These are phyloP conservation scores for Fregata magnificens DNA, from an alignment of 2,113 vertebrate species.

Conservation along the genomic window DNA sequence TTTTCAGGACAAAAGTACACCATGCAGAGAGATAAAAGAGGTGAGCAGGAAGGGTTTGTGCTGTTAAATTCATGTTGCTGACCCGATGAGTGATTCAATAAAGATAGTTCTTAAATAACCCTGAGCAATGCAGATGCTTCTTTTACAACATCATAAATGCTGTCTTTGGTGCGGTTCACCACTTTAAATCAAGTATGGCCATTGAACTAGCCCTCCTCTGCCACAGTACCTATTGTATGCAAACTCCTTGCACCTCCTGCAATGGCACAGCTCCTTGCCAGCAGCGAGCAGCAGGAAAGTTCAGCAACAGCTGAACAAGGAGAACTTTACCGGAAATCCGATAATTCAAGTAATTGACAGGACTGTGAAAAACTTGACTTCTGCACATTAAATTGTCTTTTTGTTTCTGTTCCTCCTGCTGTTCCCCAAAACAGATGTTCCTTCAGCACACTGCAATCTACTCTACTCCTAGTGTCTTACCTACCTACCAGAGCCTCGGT, in stretches of 20 bases:
- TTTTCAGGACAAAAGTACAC: not conserved
- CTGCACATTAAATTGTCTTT: not conserved
- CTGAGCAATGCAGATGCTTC: not conserved
- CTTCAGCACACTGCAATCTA: not conserved
- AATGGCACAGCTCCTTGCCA: not conserved
- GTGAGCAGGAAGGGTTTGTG: not conserved
- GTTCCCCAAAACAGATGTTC: not conserved
- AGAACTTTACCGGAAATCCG: not conserved
- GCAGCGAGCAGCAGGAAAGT: not conserved
- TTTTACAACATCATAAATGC: not conserved
- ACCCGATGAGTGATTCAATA: not conserved
- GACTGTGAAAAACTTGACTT: not conserved
- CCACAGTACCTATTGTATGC: not conserved
- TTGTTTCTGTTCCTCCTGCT: not conserved
- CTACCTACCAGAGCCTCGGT: not conserved
- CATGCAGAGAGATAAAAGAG: not conserved
- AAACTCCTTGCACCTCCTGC: not conserved
- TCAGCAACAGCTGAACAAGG: not conserved
- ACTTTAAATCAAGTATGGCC: not conserved
- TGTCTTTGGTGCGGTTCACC: not conserved
- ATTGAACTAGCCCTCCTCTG: not conserved
- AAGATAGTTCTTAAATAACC: not conserved
- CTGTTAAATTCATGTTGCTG: not conserved
- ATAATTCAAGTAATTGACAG: not conserved
- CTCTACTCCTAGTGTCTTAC: not conserved